Evolutionary conservation across 2,888 invertebrate genomes (phyloP), one percentile per base, ranked within the genome.

Genomic region (Brachypterus glaber): DNA sequence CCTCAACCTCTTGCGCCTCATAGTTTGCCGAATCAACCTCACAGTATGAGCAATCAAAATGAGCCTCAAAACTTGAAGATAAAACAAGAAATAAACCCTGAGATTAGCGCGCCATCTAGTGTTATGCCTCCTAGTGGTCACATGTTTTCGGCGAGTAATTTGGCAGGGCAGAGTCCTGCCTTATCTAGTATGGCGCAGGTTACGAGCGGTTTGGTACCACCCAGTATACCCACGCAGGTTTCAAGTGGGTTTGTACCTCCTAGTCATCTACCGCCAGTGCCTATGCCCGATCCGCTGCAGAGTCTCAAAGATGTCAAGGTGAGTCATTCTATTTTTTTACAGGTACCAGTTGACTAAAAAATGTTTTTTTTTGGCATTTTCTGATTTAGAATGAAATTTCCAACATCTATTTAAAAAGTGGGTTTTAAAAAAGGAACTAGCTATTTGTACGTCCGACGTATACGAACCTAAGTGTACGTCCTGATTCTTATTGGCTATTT

Each of bases 251-350:
- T 51, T 35, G 47, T 52, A 8, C 47, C 55, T 1, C 45, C 52
- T 17, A 44, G 46, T 31, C 49, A 50, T 32, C 13, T 51, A 33
- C 43, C 42, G 2, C 34, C 37, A 5, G 25, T 25, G 3, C 50
- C 50, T 3, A 42, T 48, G 34, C 37, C 39, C 3, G 83, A 85
- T 68, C 85, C 85, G 2, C 59, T 85, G 45, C 84, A 85, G 55
- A 82, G 82, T 48, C 65, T 85, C 5, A 82, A 83, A 58, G 84
- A 84, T 60, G 83, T 85, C 1, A 84, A 84, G 70, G 82, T 84
- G 35, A 26, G 37, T n/a, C n/a, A n/a, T n/a, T n/a, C n/a, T n/a
- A n/a, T n/a, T n/a, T n/a, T n/a, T n/a, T n/a, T n/a, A n/a, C n/a
- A n/a, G n/a, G n/a, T n/a, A n/a, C n/a, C n/a, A n/a, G n/a, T n/a